Evolutionary conservation across 2,113 vertebrate genomes (phyloP).

Genomic region (Rhegmatorhina hoffmannsi): DNA sequence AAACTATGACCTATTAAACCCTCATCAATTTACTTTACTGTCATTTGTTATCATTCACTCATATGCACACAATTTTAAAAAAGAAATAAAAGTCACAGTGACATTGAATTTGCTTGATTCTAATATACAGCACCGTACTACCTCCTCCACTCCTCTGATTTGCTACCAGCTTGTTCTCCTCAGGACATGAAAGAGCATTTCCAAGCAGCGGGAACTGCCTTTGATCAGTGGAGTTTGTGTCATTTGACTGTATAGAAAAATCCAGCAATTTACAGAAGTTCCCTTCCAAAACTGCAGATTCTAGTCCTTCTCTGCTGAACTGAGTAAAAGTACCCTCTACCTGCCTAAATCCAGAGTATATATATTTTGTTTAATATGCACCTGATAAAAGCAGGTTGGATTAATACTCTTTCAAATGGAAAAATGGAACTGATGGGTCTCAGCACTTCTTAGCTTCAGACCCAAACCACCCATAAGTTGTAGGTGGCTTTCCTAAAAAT

Average conservation of each 20-base stretch:
- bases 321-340: background rate
- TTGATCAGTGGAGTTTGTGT: background rate
- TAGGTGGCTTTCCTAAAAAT: background rate
- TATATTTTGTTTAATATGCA: background rate
- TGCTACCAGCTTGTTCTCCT: background rate
- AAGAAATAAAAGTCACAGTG: background rate
- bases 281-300: background rate
- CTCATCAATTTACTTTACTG: background rate
- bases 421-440: background rate
- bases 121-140: background rate
- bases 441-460: background rate
- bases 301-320: background rate
- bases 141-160: background rate
- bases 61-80: background rate
- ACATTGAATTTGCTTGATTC: background rate
- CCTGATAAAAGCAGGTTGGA: background rate
- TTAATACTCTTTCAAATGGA: background rate
- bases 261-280: background rate
- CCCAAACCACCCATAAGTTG: fast-evolving
- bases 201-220: background rate
- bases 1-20: background rate
- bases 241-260: background rate
- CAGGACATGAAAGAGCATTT: background rate
- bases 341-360: background rate
- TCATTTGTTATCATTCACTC: background rate